A percentile compares a stretch with the other conserved stretches of the same genome.
phyloP scores from a whole-genome alignment of 2,888 invertebrate genomes.

The Zhuqinia jingwanae region DNA sequence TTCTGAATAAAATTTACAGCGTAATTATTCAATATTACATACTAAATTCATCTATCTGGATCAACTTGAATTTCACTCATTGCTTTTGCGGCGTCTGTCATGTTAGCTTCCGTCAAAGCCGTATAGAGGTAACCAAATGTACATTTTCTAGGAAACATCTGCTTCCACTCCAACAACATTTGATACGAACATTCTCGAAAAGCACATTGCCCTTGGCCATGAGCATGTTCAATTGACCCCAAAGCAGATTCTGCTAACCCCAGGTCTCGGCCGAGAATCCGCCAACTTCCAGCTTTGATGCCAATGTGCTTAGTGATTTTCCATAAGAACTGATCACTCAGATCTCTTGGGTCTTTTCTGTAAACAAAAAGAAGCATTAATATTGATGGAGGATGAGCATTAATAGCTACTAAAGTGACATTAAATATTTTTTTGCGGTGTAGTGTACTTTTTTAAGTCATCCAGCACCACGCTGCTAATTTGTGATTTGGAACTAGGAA shows the following conservation, averaged over 20 bases:
- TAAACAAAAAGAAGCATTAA: too few species aligned
- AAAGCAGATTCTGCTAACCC: conserved; percentile 69
- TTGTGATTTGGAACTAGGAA: background rate
- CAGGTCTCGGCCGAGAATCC: conserved; percentile 78
- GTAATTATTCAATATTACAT: too few species aligned
- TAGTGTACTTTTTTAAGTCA: background rate
- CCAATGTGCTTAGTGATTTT: conserved; percentile 77
- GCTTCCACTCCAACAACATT: conserved; percentile 79
- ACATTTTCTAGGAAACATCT: conserved; percentile 77
- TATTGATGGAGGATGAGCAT: too few species aligned
- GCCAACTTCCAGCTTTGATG: conserved; percentile 77
- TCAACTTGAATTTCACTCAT: conserved; percentile 16
- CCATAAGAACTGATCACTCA: conserved; percentile 79
- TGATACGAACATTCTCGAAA: conserved; percentile 80
- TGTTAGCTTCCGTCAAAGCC: conserved; percentile 77
- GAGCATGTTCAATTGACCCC: conserved; percentile 77
- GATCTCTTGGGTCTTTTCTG: conserved; percentile 74
- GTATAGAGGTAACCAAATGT: conserved; percentile 79
- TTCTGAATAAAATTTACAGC: too few species aligned
- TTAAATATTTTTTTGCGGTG: too few species aligned
- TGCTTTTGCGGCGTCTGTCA: conserved; percentile 78
- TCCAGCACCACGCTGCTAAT: background rate
- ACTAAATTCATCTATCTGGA: background rate
- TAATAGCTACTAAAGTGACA: too few species aligned
- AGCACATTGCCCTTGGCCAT: conserved; percentile 36